Percentiles rank a stretch among this genome's conserved stretches.
Conservation (phyloP, 2,888 invertebrate genomes). For the Lysandra coridon region DNA sequence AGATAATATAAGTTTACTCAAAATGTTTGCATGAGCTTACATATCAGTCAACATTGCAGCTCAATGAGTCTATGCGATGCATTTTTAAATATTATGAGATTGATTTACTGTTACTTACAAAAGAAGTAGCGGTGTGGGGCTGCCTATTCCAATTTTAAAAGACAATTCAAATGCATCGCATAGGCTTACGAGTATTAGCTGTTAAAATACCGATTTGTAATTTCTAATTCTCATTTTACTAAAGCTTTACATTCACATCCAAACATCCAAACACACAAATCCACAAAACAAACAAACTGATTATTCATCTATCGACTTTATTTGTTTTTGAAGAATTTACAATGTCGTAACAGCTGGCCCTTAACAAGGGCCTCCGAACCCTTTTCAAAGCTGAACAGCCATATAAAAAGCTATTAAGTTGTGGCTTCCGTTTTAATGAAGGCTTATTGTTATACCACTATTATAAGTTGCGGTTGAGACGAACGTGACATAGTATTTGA, state of each 20-base stretch:
- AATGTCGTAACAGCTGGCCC: slow-evolving; percentile 22
- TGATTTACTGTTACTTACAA: no score
- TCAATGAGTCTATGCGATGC: no score
- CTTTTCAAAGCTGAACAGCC: slow-evolving; percentile 10
- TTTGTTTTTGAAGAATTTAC: slow-evolving; percentile 18
- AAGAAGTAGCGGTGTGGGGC: no score
- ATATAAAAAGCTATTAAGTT: slow-evolving; percentile 22
- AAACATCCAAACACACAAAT: slow-evolving; percentile 5
- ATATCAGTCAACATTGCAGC: no score
- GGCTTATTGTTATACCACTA: slow-evolving; percentile 10
- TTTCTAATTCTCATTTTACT: not conserved
- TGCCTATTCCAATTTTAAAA: no score
- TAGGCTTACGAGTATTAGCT: no score
- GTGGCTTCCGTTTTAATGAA: slow-evolving; percentile 22
- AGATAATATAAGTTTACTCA: no score
- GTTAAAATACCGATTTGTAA: not conserved
- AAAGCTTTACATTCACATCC: not conserved
- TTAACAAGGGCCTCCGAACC: slow-evolving; percentile 2
- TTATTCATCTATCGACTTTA: not conserved
- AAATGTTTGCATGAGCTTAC: no score
- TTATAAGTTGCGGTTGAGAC: not conserved
- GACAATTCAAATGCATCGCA: no score
- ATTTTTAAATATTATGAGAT: no score
- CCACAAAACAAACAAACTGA: not conserved
- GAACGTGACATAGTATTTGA: not conserved